Conservation (phyloP, 2,888 invertebrate species). For the Volucella zonaria region DNA sequence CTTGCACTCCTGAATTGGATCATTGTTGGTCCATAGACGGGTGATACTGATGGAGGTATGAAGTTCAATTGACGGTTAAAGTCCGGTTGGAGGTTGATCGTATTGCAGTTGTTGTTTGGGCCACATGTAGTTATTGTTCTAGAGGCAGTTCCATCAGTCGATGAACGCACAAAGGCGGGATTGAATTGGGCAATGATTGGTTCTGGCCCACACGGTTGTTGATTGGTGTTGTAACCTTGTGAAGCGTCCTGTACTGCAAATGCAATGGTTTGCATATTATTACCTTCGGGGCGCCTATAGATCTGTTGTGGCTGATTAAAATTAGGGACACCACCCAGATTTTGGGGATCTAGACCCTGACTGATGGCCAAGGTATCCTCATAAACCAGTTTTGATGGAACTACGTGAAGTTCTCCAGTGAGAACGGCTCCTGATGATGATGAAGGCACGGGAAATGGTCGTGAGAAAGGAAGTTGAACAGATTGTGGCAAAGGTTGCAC, state of each 20-base stretch:
- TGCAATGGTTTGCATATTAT: slow-evolving; percentile 11
- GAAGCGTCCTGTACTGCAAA: slow-evolving; percentile 13
- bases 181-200: slow-evolving; percentile 58
- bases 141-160: slow-evolving; percentile 36
- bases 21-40: no score
- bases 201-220: slow-evolving; percentile 30
- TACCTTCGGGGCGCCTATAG: background rate
- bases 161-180: slow-evolving; percentile 23
- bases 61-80: slow-evolving; percentile 19
- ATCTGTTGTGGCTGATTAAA: background rate
- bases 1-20: background rate
- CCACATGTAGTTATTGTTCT: slow-evolving; percentile 56
- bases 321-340: background rate
- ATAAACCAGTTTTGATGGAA: slow-evolving; percentile 23
- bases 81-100: slow-evolving; percentile 42
- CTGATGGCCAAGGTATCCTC: slow-evolving; percentile 1
- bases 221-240: background rate
- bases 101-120: slow-evolving; percentile 43
- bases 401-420: background rate
- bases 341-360: background rate
- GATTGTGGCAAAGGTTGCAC: no score
- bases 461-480: no score
- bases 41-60: background rate
- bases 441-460: background rate
- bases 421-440: no score